Evolutionary conservation across 2,113 vertebrate genomes (phyloP), one percentile per base, ranked within the genome.

Genomic region (Apteryx mantelli): DNA sequence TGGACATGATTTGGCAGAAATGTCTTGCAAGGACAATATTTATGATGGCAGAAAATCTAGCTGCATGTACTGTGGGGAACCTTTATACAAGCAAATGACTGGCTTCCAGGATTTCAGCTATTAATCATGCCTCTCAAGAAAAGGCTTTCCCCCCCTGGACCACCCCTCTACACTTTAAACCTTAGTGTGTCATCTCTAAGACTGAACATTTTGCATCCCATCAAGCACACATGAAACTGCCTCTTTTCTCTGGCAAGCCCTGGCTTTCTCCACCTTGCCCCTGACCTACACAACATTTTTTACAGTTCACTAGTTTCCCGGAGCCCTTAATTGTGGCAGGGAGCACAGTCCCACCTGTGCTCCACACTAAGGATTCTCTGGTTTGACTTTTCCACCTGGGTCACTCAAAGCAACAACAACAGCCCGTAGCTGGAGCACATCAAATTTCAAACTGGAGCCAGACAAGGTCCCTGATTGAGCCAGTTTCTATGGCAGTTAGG

Each of bases 11-110:
- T 88, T 92, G 90, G 86, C 52, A 96, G 95, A 88, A 88, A 71
- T 25, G 50, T 89, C 79, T 61, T 93, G 78, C 85, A 98, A 97
- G 79, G 84, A 96, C 84, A 93, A 92, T 90, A 95, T 95, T 95
- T 92, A 87, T 74, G 75, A 82, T 61, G 69, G 70, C 85, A 85
- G 88, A 95, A 92, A 84, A 94, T 95, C 60, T 95, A 85, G 40
- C 40, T 92, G 40, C 5, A 1, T 19, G 46, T 63, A 42, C 66
- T 76, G 36, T 48, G 58, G 48, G 25, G 58, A 84, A 63, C 36
- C 6, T 80, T 93, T 95, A 55, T 89, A 36, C 78, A 85, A 91
- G 92, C 26, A 91, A 26, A 82, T 77, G 58, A 86, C 44, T 42
- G n/a, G 26, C 87, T 91, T 58, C 68, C 53, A 88, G 70, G 26